Evolutionary conservation across 2,888 invertebrate genomes (phyloP), one percentile per base, ranked within the genome.

Genomic region (Corbicula japonica): DNA sequence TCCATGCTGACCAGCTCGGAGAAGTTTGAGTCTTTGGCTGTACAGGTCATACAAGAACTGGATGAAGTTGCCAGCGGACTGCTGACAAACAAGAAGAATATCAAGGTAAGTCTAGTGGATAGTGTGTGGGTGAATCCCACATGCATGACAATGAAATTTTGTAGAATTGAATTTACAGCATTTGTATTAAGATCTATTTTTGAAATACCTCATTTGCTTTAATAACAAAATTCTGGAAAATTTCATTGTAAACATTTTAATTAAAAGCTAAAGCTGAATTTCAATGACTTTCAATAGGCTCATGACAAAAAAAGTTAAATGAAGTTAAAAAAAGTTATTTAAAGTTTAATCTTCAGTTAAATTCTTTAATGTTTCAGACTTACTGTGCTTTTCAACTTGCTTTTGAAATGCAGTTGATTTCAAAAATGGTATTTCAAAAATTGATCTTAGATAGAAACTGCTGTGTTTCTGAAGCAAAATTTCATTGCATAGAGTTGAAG

Each of bases 11-110:
- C 46, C 23, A 62, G 38, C 48, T 62, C 38, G 23, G 79, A 63
- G 66, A 54, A 32, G 38, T 62, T 46, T 56, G 77, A 71, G 63
- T 44, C 56, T 35, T 46, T 77, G 61, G 70, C 60, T 52, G 35
- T 48, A 34, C 50, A 61, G 44, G 61, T 72, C 46, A 66, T 63
- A 71, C 72, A 61, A 54, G 81, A 46, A 63, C 63, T 48, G 48
- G 73, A 68, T 70, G 63, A 50, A n/a, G 28, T 72, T 10, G 50
- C 62, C 21, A 60, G 62, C 23, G 54, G 66, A 21, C 41, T 38
- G 2, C 66, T 72, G 18, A 38, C 71, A 3, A 54, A 72, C 21
- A 48, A 44, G 21, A 72, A 72, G 23, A 30, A 30, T 21, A 41
- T 72, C 4, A 61, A 72, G 71, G 71, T 72, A 54, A 41, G 71